Base-by-base conservation (phyloP, 2,797 vertebrate genomes). In the Gorsachius magnificus region DNA sequence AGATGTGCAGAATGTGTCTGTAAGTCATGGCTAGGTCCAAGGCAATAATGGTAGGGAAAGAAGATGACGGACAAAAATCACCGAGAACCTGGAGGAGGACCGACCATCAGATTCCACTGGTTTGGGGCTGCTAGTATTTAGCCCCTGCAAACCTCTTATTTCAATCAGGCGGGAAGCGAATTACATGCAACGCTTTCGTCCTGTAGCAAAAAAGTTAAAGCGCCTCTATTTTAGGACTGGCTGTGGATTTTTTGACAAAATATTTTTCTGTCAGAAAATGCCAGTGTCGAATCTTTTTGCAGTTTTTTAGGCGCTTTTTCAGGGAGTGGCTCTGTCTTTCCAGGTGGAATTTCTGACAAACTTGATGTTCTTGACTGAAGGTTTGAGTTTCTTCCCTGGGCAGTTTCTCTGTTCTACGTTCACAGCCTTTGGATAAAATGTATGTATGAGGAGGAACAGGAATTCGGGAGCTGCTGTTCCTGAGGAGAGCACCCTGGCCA, bases 361-460 rank as follows among this genome's bases (percentile, higher is more conserved):
- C 20, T 45, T 43, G 3, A 11, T 25, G 15, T 28, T 89, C 38
- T 69, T 46, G 14, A 25, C 20, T 81, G 81, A 54, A 84, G 57
- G 11, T 61, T 29, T 50, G 61, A 46, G 4, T 54, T 75, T 76
- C 8, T 92, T 76, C 60, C 41, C 29, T 75, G 53, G 14, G 6
- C 8, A 50, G 3, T 45, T 87, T 50, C 35, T 56, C 17, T 48
- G 4, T n/a, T 90, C 79, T 71, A 7, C 0, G 0, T 77, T 85
- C 0, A 0, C 7, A 8, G 46, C 17, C 8, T 0, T 33, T 58
- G 35, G 21, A 8, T 75, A 33, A 81, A 82, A 68, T 28, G 6
- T 13, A 4, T 2, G 0, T n/a, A 12, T 13, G 19, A 56, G 33
- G 33, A 70, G 54, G 26, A 38, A 4, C 2, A 2, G 43, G 13